Conservation (phyloP, 2,113 vertebrate genomes). For the Equus quagga region DNA sequence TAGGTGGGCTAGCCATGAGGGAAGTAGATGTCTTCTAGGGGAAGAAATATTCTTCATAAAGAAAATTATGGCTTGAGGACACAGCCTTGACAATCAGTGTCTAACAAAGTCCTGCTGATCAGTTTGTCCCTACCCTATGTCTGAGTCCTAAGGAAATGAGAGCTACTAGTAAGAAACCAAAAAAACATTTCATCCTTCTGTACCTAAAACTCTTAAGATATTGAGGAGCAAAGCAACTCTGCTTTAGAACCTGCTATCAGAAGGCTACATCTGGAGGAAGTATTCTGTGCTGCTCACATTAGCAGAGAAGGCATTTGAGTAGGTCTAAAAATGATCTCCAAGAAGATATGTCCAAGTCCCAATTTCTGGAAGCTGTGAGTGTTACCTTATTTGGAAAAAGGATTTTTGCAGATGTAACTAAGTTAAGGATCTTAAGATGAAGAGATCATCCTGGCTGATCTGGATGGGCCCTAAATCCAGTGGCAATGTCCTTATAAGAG, state of each 20-base stretch:
- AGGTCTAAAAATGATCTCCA: background rate
- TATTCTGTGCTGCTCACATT: background rate
- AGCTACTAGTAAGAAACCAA: background rate
- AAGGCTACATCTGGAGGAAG: background rate
- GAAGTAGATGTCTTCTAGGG: background rate
- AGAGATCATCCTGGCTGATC: background rate
- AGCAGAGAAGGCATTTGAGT: background rate
- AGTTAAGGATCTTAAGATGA: background rate
- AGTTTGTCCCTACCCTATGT: background rate
- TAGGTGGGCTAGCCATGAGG: background rate
- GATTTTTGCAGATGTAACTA: background rate
- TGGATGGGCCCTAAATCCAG: background rate
- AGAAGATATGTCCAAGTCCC: background rate
- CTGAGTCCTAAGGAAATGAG: background rate
- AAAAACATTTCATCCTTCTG: background rate
- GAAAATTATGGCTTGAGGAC: background rate
- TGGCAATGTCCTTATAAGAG: background rate
- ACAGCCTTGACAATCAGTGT: background rate
- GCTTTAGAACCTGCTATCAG: background rate
- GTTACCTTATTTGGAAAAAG: background rate
- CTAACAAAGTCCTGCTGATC: background rate
- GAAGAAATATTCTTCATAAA: background rate
- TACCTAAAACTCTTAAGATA: background rate
- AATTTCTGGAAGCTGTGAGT: background rate
- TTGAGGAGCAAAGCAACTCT: background rate